Conservation (phyloP, 2,888 invertebrate species). For the Dryocosmus kuriphilus region DNA sequence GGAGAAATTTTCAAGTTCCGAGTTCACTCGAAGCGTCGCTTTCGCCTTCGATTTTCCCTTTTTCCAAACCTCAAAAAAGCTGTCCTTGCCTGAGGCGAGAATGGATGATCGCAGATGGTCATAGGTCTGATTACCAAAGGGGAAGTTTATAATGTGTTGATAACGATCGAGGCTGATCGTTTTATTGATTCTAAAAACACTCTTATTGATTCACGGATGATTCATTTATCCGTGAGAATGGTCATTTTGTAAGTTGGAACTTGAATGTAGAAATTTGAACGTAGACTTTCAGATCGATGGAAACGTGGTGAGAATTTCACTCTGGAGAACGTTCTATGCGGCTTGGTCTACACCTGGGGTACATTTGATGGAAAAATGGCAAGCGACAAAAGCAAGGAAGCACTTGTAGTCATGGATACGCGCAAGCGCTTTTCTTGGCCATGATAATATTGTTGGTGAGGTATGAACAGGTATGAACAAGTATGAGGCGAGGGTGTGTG, state of each 20-base stretch:
- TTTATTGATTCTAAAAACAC: background rate
- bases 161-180: background rate
- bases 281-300: background rate
- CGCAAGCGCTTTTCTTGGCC: conserved; percentile 48
- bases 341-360: conserved; percentile 34
- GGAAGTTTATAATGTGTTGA: background rate
- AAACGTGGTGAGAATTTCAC: conserved; percentile 21
- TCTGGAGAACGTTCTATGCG: conserved; percentile 12
- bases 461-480: conserved; percentile 7
- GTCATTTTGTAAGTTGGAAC: too few relatives aligned
- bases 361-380: conserved; percentile 47
- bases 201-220: background rate
- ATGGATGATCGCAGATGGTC: background rate
- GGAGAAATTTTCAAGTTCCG: background rate
- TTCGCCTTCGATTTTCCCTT: conserved; percentile 49
- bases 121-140: background rate
- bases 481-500: background rate
- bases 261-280: background rate
- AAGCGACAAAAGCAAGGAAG: conserved; percentile 38
- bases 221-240: background rate
- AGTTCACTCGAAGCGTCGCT: background rate
- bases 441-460: too few relatives aligned
- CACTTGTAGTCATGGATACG: conserved; percentile 59
- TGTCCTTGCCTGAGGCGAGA: background rate
- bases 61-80: conserved; percentile 7